Base-by-base conservation (phyloP, 92 coral and sea anemone genomes). In the Phenganax marumi region DNA sequence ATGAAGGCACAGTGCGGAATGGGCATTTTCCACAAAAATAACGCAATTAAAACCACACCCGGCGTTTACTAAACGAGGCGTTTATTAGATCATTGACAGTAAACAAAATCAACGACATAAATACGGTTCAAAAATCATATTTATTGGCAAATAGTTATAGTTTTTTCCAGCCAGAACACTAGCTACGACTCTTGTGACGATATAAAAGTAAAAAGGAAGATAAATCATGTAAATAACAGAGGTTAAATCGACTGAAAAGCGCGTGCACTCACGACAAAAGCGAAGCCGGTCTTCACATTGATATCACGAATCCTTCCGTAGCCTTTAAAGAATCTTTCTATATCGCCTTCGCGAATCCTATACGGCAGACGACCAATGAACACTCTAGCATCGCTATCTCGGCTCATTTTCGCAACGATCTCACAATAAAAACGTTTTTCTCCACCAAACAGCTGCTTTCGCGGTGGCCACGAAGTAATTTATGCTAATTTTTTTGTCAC, bases 361-460 rank as follows among this genome's bases (percentile, higher is more conserved):
- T 90, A 86, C 6, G 97, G 96, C 60, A 94, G 80, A 17, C 98
- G 95, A 46, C 98, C 98, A 82, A 94, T 92, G 75, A 94, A 94
- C 58, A 94, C 98, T 25, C 98, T 90, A 39, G 90, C 90, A 62
- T 93, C 91, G 73, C 93, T 85, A 73, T 93, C 97, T 25, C 97
- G 91, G 70, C 97, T 93, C 97, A 93, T 93, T 78, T 78, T 78
- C 16, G 0, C 33, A 11, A 24, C 57, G 25, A 66, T 66, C 24
- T 66, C 43, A 12, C 12, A 9, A 10, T 66, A 66, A 66, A 66
- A 66, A 66, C n/a, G 7, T 25, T 25, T 48, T 25, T 66, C 43
- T 33, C 7, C 70, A 64, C 70, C 23, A 22, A 25, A 33, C 43
- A 64, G 43, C 33, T 10, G 49, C 11, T 22, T 66, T 33, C 6